These are phyloP conservation scores for Drosophila seclusa DNA, from an alignment of 2,888 invertebrate species.

Conservation along the genomic window DNA sequence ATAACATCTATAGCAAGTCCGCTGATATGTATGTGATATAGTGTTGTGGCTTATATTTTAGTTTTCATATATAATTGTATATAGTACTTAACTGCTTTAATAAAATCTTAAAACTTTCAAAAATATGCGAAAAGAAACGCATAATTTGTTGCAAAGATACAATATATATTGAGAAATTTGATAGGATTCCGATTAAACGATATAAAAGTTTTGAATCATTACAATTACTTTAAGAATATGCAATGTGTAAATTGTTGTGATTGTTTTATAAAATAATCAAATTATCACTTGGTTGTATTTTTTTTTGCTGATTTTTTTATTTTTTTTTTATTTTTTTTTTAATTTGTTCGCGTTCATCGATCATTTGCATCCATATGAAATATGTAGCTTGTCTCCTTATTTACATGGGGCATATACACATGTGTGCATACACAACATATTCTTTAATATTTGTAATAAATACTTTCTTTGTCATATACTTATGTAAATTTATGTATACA, in stretches of 20 bases:
- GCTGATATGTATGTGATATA: conserved; percentile 68
- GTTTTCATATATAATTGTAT: conserved; percentile 35
- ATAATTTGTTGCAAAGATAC: conserved; percentile 32
- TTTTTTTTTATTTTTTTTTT: conserved; percentile 15
- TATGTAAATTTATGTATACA: conserved; percentile 19
- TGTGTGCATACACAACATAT: conserved; percentile 28
- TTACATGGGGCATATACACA: conserved; percentile 68
- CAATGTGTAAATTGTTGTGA: conserved; percentile 24
- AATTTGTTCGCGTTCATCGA: conserved; percentile 49
- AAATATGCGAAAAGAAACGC: conserved; percentile 56
- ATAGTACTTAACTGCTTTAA: conserved; percentile 38
- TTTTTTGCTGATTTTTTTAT: conserved; percentile 24
- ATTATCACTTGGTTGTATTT: conserved; percentile 54
- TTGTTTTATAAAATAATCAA: conserved; percentile 40
- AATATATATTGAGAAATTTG: conserved; percentile 31
- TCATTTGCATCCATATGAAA: conserved; percentile 71
- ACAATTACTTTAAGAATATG: conserved; percentile 24
- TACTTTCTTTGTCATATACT: conserved; percentile 12
- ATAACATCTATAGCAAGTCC: conserved; percentile 45
- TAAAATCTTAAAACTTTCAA: conserved; percentile 45
- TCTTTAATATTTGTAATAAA: conserved; percentile 24
- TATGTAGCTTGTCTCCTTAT: conserved; percentile 79
- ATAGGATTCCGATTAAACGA: conserved; percentile 36
- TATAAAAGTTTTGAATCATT: conserved; percentile 49
- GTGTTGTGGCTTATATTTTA: conserved; percentile 45